Evolutionary conservation across 2,888 invertebrate genomes (phyloP).

Genomic region (Hyposoter dolosus): DNA sequence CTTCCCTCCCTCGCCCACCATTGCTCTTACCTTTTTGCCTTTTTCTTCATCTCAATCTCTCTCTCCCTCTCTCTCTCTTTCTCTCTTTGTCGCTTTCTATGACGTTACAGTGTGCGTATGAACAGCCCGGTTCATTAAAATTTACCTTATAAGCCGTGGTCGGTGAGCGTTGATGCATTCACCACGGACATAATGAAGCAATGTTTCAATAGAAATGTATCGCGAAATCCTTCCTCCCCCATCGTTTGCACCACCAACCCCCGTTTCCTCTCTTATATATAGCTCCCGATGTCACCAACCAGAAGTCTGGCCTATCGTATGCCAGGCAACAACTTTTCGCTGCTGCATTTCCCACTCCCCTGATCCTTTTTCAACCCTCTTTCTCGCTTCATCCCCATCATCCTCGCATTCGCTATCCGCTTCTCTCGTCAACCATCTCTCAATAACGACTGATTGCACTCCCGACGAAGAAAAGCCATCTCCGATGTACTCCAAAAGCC

Average conservation of each 20-base stretch:
- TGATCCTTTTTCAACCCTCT: constrained; percentile 14
- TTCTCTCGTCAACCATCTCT: constrained; percentile 59
- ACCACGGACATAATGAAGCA: constrained; percentile 81
- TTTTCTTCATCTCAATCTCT: neutral
- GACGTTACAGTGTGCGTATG: constrained; percentile 70
- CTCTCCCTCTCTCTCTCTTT: constrained; percentile 7
- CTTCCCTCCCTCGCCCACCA: constrained; percentile 8
- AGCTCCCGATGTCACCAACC: constrained; percentile 48
- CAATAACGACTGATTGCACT: constrained; percentile 75
- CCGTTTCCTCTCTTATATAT: constrained; percentile 45
- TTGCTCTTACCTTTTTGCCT: constrained; percentile 10
- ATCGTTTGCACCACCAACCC: constrained; percentile 44
- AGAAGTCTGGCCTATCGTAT: constrained; percentile 35
- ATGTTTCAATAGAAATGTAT: constrained; percentile 79
- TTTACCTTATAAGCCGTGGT: constrained; percentile 80
- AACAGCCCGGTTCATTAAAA: constrained; percentile 82
- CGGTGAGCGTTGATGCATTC: constrained; percentile 80
- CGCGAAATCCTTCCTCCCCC: constrained; percentile 65
- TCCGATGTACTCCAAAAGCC: constrained; percentile 19
- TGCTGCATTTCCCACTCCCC: constrained; percentile 15
- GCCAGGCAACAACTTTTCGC: constrained; percentile 7
- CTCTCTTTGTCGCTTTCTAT: constrained; percentile 5
- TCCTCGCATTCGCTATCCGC: constrained; percentile 31
- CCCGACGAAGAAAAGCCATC: constrained; percentile 69
- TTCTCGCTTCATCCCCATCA: constrained; percentile 38